Evolutionary conservation across 2,113 vertebrate species (phyloP), one percentile per base, ranked within the genome.

Genomic region (Colossoma macropomum): DNA sequence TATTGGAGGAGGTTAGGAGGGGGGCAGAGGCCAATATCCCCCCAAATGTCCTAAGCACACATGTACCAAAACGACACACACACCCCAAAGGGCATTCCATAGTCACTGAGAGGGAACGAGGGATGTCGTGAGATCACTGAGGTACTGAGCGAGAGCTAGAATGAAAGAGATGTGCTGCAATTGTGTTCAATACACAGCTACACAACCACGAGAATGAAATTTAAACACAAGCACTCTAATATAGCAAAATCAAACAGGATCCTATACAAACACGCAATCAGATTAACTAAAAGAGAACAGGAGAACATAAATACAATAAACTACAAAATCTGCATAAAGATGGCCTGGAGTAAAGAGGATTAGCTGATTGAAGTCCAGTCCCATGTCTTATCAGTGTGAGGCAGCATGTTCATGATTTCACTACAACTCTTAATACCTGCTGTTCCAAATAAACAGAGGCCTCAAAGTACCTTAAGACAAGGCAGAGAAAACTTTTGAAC

Each of bases 1-100:
- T 95, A 89, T 93, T 92, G 75, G 75, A 91, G 82, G 74, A 84
- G 38, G 72, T 65, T 48, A 62, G 71, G 60, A 76, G 81, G 85
- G 65, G 70, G 52, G 27, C 32, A 75, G 72, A 50, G 25, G 65
- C 32, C 21, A n/a, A 79, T 38, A 75, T 76, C 59, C 56, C 72
- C 45, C 19, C 41, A n/a, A 19, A 28, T 59, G 52, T 27, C 45
- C 69, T 83, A 68, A 70, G 27, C 66, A 1, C 75, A 85, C 73
- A 87, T 52, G 74, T 8, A 75, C 56, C 82, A 66, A 71, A 71
- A 45, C 84, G 75, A 79, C 62, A 8, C 32, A 86, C n/a, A 62
- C 23, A 77, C 45, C 86, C 85, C 70, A 27, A 54, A 54, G 65
- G 63, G 45, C 16, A 30, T 71, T 79, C 71, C 66, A 85, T 17